A percentile compares a stretch with the other conserved stretches of the same genome.
Conservation (phyloP, 2,888 invertebrate genomes). For the Candidula unifasciata region DNA sequence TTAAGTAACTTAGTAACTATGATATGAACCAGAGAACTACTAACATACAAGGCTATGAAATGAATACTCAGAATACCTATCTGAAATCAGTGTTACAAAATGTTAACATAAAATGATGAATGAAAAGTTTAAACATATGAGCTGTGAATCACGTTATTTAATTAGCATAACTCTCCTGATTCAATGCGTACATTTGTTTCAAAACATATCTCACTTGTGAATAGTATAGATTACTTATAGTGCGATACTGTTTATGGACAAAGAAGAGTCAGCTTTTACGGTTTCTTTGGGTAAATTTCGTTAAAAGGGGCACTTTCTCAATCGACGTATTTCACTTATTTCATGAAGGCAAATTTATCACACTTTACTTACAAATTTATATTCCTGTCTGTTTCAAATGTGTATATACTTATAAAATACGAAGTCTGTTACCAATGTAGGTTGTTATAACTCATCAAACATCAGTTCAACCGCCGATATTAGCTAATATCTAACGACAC, state of each 20-base stretch:
- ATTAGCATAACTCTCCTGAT: background rate
- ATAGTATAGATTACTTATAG: no score
- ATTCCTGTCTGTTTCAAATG: background rate
- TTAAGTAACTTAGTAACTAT: no score
- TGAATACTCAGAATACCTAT: no score
- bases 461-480: background rate
- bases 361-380: background rate
- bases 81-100: no score
- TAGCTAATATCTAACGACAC: background rate
- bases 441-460: background rate
- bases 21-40: no score
- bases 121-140: slow-evolving; percentile 24
- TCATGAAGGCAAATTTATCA: background rate
- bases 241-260: background rate
- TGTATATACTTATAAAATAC: background rate
- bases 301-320: slow-evolving; percentile 16
- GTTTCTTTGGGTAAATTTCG: slow-evolving; percentile 28
- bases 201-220: no score
- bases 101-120: slow-evolving; percentile 26
- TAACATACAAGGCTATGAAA: no score
- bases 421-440: background rate
- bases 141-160: background rate
- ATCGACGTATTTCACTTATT: background rate
- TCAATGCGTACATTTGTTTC: no score
- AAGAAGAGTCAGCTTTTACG: slow-evolving; percentile 16